Base-by-base conservation (phyloP, 2,888 invertebrate species). In the Mamestra brassicae region DNA sequence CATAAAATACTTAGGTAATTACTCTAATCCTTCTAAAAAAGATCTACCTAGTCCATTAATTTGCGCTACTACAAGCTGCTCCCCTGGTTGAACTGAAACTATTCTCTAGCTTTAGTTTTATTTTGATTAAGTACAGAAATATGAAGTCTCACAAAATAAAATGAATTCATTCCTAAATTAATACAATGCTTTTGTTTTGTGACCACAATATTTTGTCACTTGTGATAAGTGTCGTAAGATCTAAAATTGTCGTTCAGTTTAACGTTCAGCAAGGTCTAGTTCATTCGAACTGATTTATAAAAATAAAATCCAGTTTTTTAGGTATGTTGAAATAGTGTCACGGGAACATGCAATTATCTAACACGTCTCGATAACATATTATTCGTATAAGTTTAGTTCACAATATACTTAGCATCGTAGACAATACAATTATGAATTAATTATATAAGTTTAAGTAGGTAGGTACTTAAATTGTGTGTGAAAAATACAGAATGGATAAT, bases 401-500 rank as follows among this genome's bases (percentile, higher is more conserved):
- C 6, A 58, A 76, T 2, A 38, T 38, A 38, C 8, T 7, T 17
- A 42, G 26, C 26, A 26, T 26, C 8, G 3, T 66, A 63, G 10
- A 7, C 13, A 36, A 5, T 38, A 6, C 1, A 10, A 52, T 38
- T 26, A 26, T 26, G 26, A 26, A 26, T 60, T 36, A 54, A 45
- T 50, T 17, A 62, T 64, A 13, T 4, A 47, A n/a, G 5, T 57
- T 11, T 5, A 38, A 54, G 42, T 4, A 75, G 26, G 15, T 15
- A 47, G 6, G 0, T 34, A 10, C 3, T 4, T 67, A 36, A 26
- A 52, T 55, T 57, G 36, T 42, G 61, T 66, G 10, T 50, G 3
- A 17, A 13, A 47, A 10, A 17, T 62, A 42, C 13, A 71, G 4
- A 63, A 85, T 85, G 84, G 3, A 71, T 69, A 26, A 67, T n/a